Conservation (phyloP, 64 coral and sea anemone species). For the Catalaphyllia jardinei region DNA sequence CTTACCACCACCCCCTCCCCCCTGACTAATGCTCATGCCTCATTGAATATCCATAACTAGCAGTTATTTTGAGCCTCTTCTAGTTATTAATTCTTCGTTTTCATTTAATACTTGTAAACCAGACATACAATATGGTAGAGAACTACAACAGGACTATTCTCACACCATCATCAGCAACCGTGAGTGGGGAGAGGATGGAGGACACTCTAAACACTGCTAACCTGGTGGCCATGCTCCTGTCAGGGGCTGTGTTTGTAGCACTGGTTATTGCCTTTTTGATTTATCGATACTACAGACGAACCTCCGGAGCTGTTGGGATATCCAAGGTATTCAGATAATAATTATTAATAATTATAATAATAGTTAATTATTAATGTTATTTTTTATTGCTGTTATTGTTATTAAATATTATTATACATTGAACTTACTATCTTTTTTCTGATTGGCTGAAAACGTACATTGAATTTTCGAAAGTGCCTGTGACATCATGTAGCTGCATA, state of each 20-base stretch:
- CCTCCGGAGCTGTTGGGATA: slow-evolving; percentile 75
- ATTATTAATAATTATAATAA: no score
- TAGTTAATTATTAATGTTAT: no score
- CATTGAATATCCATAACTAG: background rate
- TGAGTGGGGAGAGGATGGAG: background rate
- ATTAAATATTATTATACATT: no score
- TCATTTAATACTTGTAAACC: background rate
- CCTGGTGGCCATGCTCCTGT: slow-evolving; percentile 34
- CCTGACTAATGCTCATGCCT: no score
- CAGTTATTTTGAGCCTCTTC: background rate
- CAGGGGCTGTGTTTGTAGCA: slow-evolving; percentile 21
- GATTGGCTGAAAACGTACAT: no score
- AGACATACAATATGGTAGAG: background rate
- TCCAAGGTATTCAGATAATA: slow-evolving; percentile 55
- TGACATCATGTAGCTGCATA: no score
- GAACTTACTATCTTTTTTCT: no score
- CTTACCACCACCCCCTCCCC: no score
- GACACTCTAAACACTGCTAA: slow-evolving; percentile 45
- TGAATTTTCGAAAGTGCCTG: no score
- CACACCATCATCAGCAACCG: slow-evolving; percentile 13
- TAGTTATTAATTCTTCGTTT: background rate
- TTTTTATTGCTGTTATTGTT: no score
- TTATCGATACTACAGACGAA: slow-evolving; percentile 46
- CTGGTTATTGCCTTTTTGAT: slow-evolving; percentile 25
- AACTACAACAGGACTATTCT: background rate